These are phyloP conservation scores for Drosophila mercatorum DNA, from an alignment of 2,888 invertebrate genomes.

Conservation along the genomic window DNA sequence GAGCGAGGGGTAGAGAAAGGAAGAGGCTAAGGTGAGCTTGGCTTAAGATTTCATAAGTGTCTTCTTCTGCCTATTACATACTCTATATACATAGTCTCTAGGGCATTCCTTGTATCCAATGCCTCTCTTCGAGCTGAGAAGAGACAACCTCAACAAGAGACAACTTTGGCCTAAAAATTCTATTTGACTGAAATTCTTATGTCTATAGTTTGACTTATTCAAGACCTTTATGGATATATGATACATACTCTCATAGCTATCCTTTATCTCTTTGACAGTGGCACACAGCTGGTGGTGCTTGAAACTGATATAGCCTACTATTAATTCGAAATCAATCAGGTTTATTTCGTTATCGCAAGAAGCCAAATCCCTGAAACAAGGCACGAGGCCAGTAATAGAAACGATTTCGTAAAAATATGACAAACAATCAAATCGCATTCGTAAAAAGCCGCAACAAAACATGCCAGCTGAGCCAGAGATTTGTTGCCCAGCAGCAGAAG, in stretches of 20 bases:
- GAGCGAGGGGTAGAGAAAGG: neutral
- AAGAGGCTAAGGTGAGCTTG: neutral
- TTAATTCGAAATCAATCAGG: slow-evolving; percentile 15
- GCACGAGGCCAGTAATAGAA: slow-evolving; percentile 45
- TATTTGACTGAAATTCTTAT: too few relatives aligned
- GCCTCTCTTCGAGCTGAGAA: neutral
- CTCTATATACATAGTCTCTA: too few relatives aligned
- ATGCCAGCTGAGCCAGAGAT: slow-evolving; percentile 76
- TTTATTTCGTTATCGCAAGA: slow-evolving; percentile 14
- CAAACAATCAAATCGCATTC: slow-evolving; percentile 77
- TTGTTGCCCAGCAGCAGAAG: slow-evolving; percentile 54
- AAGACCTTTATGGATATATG: too few relatives aligned
- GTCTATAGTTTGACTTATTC: too few relatives aligned
- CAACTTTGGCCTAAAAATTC: too few relatives aligned
- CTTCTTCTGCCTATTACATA: neutral
- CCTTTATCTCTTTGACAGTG: too few relatives aligned
- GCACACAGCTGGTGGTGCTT: neutral
- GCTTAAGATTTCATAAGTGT: too few relatives aligned
- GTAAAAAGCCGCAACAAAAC: slow-evolving; percentile 70
- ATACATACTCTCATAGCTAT: too few relatives aligned
- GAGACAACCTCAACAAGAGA: too few relatives aligned
- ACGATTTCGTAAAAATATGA: slow-evolving; percentile 73
- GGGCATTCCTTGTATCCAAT: neutral
- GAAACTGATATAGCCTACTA: neutral
- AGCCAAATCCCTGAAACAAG: slow-evolving; percentile 3